Base-by-base conservation (phyloP, 1,140 invertebrate species). In the Drosophila ogumai region DNA sequence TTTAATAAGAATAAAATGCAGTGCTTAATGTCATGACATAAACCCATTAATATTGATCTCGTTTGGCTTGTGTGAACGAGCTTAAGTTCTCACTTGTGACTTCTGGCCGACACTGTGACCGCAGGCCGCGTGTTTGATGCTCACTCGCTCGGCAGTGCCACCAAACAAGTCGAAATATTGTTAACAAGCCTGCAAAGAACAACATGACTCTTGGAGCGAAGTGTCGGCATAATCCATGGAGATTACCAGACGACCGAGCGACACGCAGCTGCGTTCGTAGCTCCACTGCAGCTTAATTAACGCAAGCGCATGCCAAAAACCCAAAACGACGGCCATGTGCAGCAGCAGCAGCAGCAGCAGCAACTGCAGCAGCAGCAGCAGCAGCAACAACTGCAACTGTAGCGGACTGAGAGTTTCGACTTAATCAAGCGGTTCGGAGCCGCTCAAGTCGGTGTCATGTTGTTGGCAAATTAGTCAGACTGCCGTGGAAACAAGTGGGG, bases 131-230 rank as follows among this genome's bases (percentile, higher is more conserved):
- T 86, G 82, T 86, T 63, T 65, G 66, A 67, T 73, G 71, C 54
- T 50, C 47, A 31, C 47, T 50, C 15, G 25, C 28, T 50, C 46
- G 59, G 59, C 38, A 65, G 67, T 41, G 52, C 32, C 52, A 38
- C 34, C 25, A 49, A 74, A 84, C 81, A 80, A 81, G 61, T 88
- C 68, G 76, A 78, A 84, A 87, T 87, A 84, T 87, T 82, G 84
- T 87, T 87, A 87, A 87, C 84, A 87, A 90, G 84, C 79, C 71
- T 79, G 82, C 84, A 88, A 86, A 86, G 84, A 75, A 80, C 82
- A 72, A 86, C 82, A 86, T 72, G 82, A 69, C 82, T 87, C 74
- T 81, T 69, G 82, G 69, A 75, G 71, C 31, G 47, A 47, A 88
- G 85, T 87, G 84, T 80, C 76, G 84, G 73, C 82, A 88, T 87